phyloP scores from a whole-genome alignment of 23 tunicate species.

The Styela clava region DNA sequence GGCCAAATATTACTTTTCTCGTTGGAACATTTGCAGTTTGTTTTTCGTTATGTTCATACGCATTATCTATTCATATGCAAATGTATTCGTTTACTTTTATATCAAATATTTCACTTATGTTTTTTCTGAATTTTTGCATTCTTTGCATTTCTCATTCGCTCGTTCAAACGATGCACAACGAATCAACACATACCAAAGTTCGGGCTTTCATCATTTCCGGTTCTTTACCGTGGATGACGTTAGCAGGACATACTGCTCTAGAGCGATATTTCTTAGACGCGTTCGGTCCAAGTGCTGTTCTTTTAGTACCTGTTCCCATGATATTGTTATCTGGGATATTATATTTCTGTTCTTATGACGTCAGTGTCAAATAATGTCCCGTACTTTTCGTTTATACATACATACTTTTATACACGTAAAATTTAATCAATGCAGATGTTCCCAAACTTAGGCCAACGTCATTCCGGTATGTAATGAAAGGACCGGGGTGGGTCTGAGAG shows the following conservation, averaged over 20 bases:
- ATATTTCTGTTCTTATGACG: not conserved
- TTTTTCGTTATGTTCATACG: not conserved
- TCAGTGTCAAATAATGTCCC: too few species aligned
- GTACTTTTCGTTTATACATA: too few species aligned
- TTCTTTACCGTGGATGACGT: constrained; percentile 1
- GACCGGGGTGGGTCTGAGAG: too few species aligned
- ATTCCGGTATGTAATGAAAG: too few species aligned
- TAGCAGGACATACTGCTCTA: constrained; percentile 5
- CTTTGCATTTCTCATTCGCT: constrained; percentile 16
- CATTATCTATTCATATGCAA: not conserved
- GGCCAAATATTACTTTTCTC: not conserved
- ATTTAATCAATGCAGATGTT: too few species aligned
- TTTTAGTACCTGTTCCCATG: constrained; percentile 5
- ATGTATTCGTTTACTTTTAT: not conserved
- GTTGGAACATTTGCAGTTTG: not conserved
- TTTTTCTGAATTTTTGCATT: constrained; percentile 13
- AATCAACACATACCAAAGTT: not conserved
- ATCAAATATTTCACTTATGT: not conserved
- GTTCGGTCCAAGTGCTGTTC: not conserved
- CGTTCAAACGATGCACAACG: not conserved
- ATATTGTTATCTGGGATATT: not conserved
- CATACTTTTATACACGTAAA: too few species aligned
- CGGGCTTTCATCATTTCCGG: constrained; percentile 9
- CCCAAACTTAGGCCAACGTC: too few species aligned
- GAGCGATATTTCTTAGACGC: not conserved